Evolutionary conservation across 92 coral and sea anemone species (phyloP).

Genomic region (Pocillopora grandis): DNA sequence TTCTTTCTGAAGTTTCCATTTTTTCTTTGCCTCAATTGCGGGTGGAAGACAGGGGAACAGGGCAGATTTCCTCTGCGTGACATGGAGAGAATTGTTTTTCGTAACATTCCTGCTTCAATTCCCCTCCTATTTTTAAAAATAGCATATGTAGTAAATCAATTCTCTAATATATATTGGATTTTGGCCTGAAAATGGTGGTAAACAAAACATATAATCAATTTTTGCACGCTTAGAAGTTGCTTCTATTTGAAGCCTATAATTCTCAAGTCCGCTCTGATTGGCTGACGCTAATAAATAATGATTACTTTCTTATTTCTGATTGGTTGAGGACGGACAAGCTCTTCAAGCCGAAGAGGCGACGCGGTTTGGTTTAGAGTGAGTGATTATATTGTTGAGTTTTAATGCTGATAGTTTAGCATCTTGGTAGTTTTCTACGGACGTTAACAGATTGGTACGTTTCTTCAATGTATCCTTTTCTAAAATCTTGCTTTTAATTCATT

Average conservation of each 20-base stretch:
- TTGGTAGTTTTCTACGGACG: background rate
- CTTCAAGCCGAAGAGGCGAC: conserved; percentile 20
- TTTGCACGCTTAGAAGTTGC: no score
- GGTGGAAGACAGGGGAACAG: no score
- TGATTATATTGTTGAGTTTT: background rate
- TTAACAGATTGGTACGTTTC: conserved; percentile 15
- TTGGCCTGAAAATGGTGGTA: no score
- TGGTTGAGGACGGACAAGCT: background rate
- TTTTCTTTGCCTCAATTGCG: no score
- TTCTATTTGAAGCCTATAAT: background rate
- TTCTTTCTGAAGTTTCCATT: no score
- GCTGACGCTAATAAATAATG: conserved; percentile 4
- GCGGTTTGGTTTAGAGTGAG: background rate
- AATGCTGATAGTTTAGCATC: background rate
- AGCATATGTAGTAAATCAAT: no score
- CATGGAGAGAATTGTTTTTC: no score
- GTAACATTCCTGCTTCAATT: no score
- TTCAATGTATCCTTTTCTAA: background rate
- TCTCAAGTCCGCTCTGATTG: conserved; percentile 13
- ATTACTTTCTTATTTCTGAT: conserved; percentile 7
- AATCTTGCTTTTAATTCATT: background rate
- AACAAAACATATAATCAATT: no score
- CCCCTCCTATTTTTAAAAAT: no score
- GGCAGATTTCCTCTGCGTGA: no score
- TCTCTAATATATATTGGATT: no score